phyloP scores from a whole-genome alignment of 2,888 invertebrate species.

The Antheraea yamamai region DNA sequence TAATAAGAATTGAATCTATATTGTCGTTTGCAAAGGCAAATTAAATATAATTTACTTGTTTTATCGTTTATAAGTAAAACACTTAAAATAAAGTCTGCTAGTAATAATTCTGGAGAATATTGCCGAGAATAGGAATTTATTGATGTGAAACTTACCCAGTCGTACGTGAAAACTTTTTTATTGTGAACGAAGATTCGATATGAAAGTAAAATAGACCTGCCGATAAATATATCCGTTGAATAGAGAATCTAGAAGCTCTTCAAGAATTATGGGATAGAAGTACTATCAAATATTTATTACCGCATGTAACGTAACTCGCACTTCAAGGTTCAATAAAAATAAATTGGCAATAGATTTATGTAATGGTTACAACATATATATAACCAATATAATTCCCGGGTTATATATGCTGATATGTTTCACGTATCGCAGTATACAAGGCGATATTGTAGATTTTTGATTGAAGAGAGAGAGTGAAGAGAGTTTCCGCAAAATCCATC shows the following conservation, averaged over 20 bases:
- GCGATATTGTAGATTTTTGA: no score
- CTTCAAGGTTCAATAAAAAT: conserved; percentile 11
- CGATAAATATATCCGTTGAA: conserved; percentile 13
- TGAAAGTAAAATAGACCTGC: conserved; percentile 9
- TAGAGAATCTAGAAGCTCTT: conserved; percentile 14
- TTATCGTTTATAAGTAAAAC: neutral
- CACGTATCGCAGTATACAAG: neutral
- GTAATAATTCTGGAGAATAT: conserved; percentile 2
- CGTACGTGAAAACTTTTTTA: conserved; percentile 13
- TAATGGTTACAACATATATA: conserved; percentile 3
- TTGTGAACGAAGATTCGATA: conserved; percentile 3
- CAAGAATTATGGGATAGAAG: conserved; percentile 13
- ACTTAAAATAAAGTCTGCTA: neutral
- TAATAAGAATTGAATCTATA: neutral
- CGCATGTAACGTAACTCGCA: conserved; percentile 1
- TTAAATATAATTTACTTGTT: neutral
- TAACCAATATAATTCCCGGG: neutral
- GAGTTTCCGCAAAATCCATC: no score
- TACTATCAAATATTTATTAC: conserved; percentile 10
- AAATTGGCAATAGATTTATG: conserved; percentile 14
- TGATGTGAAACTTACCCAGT: conserved; percentile 4
- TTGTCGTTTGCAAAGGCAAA: neutral
- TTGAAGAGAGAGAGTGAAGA: no score
- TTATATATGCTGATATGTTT: neutral
- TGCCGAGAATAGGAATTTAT: conserved; percentile 3